These are phyloP conservation scores for Ceriagrion tenellum DNA, from an alignment of 2,888 invertebrate genomes.

Conservation along the genomic window DNA sequence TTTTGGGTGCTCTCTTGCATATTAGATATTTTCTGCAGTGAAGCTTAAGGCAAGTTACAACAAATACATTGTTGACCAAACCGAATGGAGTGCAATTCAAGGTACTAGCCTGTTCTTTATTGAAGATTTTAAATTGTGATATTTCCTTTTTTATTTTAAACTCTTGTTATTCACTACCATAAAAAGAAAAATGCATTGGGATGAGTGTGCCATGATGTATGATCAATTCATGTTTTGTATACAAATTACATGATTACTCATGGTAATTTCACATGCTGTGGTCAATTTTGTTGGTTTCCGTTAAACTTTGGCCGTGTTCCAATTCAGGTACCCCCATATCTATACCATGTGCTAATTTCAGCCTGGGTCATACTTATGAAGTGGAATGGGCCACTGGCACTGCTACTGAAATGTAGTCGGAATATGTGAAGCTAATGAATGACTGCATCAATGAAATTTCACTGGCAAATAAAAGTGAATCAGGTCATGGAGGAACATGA, in stretches of 20 bases:
- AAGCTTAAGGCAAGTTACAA: conserved; percentile 19
- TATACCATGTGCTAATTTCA: too few species aligned
- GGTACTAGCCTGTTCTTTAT: background rate
- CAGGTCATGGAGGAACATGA: too few species aligned
- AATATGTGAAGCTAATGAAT: too few species aligned
- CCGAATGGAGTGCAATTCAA: background rate
- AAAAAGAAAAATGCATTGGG: background rate
- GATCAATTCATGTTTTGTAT: background rate
- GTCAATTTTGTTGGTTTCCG: background rate
- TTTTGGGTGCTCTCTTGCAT: conserved; percentile 61
- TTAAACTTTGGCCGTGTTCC: too few species aligned
- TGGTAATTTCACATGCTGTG: background rate
- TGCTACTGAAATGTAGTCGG: too few species aligned
- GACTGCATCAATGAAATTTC: too few species aligned
- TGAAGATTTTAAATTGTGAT: conserved; percentile 8
- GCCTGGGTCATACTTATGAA: too few species aligned
- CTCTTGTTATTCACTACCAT: background rate
- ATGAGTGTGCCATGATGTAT: background rate
- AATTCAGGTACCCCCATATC: too few species aligned
- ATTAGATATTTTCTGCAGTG: conserved; percentile 46
- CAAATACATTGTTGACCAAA: background rate
- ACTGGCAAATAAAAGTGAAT: too few species aligned
- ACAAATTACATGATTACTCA: background rate
- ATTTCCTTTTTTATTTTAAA: background rate
- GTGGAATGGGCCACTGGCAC: too few species aligned